These are phyloP conservation scores for Phasia obesa DNA, from an alignment of 2,888 invertebrate species.

Conservation along the genomic window DNA sequence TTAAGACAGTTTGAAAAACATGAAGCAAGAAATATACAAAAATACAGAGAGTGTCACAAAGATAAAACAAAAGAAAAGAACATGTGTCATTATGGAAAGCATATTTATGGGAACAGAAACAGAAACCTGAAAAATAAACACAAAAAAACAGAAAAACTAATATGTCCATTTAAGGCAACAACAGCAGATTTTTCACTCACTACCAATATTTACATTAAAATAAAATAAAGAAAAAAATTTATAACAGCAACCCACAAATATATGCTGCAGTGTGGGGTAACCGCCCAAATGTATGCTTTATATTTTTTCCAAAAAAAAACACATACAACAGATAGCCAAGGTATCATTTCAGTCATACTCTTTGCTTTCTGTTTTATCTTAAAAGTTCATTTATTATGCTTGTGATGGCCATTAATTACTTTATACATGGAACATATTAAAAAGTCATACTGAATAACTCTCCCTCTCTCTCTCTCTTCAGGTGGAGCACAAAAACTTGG, in stretches of 20 bases:
- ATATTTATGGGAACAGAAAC: slow-evolving; percentile 52
- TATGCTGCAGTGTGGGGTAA: slow-evolving; percentile 27
- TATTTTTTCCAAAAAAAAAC: background rate
- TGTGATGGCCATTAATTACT: slow-evolving; percentile 75
- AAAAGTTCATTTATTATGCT: slow-evolving; percentile 79
- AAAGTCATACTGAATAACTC: slow-evolving; percentile 40
- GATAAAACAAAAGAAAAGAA: slow-evolving; percentile 31
- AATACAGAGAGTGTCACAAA: background rate
- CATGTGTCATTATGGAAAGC: slow-evolving; percentile 52
- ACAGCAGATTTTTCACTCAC: slow-evolving; percentile 31
- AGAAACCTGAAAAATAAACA: slow-evolving; percentile 24
- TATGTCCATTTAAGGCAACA: slow-evolving; percentile 11
- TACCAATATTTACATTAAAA: slow-evolving; percentile 37
- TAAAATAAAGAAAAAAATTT: slow-evolving; percentile 1
- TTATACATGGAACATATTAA: slow-evolving; percentile 56
- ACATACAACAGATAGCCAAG: slow-evolving; percentile 6
- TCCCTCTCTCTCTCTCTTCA: background rate
- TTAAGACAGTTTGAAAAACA: slow-evolving; percentile 74
- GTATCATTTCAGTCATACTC: background rate
- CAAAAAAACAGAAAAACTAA: too few species aligned
- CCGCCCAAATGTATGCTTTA: slow-evolving; percentile 37
- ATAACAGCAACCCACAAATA: slow-evolving; percentile 8
- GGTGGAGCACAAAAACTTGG: background rate
- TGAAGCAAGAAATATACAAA: slow-evolving; percentile 1
- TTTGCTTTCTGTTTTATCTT: slow-evolving; percentile 6